phyloP scores from a whole-genome alignment of 2,113 vertebrate genomes.

The Emberiza fucata region DNA sequence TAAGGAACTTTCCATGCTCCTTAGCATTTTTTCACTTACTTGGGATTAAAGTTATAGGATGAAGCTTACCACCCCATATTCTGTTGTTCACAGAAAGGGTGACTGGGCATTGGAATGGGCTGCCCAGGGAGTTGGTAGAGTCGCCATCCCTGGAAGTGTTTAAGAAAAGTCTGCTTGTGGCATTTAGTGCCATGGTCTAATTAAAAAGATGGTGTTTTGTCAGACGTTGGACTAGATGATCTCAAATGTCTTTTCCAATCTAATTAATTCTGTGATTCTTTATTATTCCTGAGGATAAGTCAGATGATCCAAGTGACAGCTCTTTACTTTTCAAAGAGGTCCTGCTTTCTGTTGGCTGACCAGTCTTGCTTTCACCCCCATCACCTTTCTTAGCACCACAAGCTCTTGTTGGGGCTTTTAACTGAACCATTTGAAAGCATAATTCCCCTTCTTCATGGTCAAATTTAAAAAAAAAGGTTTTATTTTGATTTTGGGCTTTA shows the following conservation, averaged over 20 bases:
- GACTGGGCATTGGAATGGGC: neutral
- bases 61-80: neutral
- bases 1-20: neutral
- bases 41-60: neutral
- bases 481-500: neutral
- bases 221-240: neutral
- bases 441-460: rapidly evolving
- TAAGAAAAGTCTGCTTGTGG: neutral
- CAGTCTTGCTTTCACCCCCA: neutral
- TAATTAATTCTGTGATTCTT: neutral
- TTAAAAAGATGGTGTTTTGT: neutral
- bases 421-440: neutral
- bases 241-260: neutral
- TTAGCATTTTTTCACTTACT: neutral
- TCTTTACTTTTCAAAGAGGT: neutral
- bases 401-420: neutral
- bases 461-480: rapidly evolving
- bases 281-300: neutral
- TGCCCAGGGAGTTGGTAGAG: neutral
- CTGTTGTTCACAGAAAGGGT: neutral
- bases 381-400: neutral
- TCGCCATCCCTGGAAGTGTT: neutral
- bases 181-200: neutral
- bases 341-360: neutral
- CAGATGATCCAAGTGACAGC: neutral